A percentile compares a stretch with the other conserved stretches of the same genome.
Evolutionary conservation across 2,888 invertebrate species (phyloP).

Genomic region (Stenolophus ochropezus): DNA sequence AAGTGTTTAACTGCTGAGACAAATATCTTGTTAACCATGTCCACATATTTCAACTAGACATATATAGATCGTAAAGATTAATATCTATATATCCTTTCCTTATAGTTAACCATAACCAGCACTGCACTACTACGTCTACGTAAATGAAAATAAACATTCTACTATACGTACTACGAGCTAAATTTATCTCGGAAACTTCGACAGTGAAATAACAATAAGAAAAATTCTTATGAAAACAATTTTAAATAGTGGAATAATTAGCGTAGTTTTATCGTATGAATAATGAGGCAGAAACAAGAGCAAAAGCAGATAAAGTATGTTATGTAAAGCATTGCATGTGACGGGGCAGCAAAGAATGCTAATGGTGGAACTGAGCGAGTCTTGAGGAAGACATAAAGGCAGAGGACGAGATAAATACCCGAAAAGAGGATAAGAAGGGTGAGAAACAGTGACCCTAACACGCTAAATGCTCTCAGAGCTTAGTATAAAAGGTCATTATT

Average conservation of each 20-base stretch:
- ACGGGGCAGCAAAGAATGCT: neutral
- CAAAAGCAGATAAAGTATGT: neutral
- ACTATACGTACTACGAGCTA: neutral
- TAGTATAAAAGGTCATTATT: constrained; percentile 5
- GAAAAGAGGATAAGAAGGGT: constrained; percentile 8
- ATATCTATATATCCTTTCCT: neutral
- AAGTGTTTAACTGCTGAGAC: neutral
- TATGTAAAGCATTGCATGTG: constrained; percentile 1
- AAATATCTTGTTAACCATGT: neutral
- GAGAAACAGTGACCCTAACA: constrained; percentile 7
- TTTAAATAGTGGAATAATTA: neutral
- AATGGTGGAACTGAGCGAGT: neutral
- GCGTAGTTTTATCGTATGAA: neutral
- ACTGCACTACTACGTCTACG: neutral
- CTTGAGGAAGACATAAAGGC: neutral
- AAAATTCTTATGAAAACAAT: neutral
- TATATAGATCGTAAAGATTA: neutral
- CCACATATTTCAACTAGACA: constrained; percentile 1
- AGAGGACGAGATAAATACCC: constrained; percentile 3
- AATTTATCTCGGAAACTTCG: neutral
- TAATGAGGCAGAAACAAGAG: neutral
- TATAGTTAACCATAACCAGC: neutral
- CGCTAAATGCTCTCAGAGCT: neutral
- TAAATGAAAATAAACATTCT: neutral
- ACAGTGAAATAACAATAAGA: neutral